Percentiles rank a stretch among this genome's conserved stretches.
Evolutionary conservation across 2,797 vertebrate genomes (phyloP).

Genomic region (Mormyrops attenuatus): DNA sequence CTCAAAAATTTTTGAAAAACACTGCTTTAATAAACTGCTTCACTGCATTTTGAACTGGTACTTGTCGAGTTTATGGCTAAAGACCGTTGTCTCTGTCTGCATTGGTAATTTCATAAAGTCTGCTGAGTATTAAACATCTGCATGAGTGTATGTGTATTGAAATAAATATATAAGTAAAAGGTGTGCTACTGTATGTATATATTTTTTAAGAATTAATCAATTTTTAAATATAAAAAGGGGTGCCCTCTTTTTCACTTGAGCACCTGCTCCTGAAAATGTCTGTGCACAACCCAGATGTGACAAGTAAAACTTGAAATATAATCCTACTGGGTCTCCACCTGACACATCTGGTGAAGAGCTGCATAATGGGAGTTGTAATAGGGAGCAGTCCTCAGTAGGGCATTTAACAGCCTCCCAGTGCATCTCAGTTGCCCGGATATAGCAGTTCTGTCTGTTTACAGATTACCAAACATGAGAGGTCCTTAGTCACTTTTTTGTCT

Average conservation of each 20-base stretch:
- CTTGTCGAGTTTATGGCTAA: background rate
- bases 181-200: background rate
- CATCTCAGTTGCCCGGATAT: background rate
- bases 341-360: constrained; percentile 21
- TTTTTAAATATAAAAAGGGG: background rate
- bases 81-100: background rate
- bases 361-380: constrained; percentile 46
- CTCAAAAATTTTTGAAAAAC: no score
- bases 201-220: background rate
- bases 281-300: background rate
- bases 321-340: constrained; percentile 24
- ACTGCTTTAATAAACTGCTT: background rate
- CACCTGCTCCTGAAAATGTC: background rate
- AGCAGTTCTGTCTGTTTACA: background rate
- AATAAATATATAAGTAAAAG: background rate
- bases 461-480: background rate
- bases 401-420: background rate
- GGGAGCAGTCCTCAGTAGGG: constrained; percentile 41
- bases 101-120: background rate
- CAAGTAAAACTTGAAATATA: constrained; percentile 9
- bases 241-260: background rate
- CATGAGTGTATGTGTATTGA: background rate
- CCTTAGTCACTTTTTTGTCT: background rate
- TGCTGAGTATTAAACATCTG: background rate
- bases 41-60: background rate